Evolutionary conservation across 2,888 invertebrate species (phyloP).

Genomic region (Linyphia triangularis): DNA sequence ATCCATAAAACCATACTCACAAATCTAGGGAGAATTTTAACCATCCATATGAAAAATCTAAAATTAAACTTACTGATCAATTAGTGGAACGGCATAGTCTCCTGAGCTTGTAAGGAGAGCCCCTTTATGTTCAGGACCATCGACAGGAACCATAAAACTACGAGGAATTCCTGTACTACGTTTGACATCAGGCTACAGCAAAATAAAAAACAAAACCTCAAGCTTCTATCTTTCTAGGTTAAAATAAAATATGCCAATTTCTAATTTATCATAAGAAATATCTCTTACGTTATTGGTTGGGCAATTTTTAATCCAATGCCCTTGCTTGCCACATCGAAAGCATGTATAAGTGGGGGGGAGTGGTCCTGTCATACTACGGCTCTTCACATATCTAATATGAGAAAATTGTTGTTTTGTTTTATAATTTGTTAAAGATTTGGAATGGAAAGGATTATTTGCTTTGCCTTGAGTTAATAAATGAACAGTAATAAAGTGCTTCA

Average conservation of each 20-base stretch:
- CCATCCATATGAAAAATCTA: background rate
- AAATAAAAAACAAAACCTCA: conserved; percentile 50
- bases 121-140: conserved; percentile 91
- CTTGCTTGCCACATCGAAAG: conserved; percentile 94
- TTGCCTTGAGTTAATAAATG: background rate
- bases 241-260: background rate
- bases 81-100: conserved; percentile 91
- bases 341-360: conserved; percentile 96
- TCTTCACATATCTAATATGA: conserved; percentile 82
- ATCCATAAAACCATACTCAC: no score
- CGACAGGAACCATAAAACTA: conserved; percentile 96
- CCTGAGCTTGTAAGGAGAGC: conserved; percentile 94
- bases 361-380: conserved; percentile 87
- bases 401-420: background rate
- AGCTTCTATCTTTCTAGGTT: background rate
- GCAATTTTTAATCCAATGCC: conserved; percentile 99
- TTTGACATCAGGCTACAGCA: conserved; percentile 85
- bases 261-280: conserved; percentile 9
- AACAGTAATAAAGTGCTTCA: no score
- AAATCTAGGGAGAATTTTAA: no score
- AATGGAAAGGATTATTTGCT: conserved; percentile 8
- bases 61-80: conserved; percentile 88
- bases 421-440: background rate
- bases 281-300: conserved; percentile 84
- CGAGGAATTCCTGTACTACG: conserved; percentile 98